Evolutionary conservation across 2,888 invertebrate species (phyloP), one percentile per base, ranked within the genome.

Genomic region (Synergus laeviventris): DNA sequence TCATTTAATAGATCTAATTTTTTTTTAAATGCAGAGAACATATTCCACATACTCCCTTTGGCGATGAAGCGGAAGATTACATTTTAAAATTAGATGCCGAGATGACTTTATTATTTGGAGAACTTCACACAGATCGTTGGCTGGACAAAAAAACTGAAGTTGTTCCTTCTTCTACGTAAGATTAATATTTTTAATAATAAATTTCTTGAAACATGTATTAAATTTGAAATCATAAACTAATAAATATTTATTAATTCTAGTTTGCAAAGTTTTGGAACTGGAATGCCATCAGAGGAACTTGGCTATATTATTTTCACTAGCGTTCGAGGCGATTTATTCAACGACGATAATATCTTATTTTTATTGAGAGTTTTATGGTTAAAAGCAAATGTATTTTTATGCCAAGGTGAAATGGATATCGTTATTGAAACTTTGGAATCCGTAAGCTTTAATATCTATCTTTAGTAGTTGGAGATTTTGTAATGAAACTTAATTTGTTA

Each of bases 321-420:
- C 77, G 90, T 91, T 12, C 90, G 91, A 86, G 87, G 91, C 54
- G 89, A 91, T 56, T 86, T 92, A 49, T 91, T 92, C 87, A 89
- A 88, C 49, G 90, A 91, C n/a, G 91, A 92, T 75, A 92, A 91
- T 85, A 81, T 87, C 3, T 87, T 87, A 14, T 92, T 92, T 84
- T 91, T 92, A 62, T 87, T 92, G 18, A 89, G 94, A 76, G 91
- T 93, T 39, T 89, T 92, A 66, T 93, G 93, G 93, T 84, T 94
- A 16, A 91, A 93, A 83, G 91, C 92, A n/a, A 92, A 93, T 81
- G 87, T 93, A 77, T 93, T 92, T 77, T 87, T 92, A 75, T 92
- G 92, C 79, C 92, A 92, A 82, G 91, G 92, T 54, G 91, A 92
- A 79, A 91, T 92, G 73, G 91, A 92, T 61, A 86, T 92, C 39